phyloP scores from a whole-genome alignment of 2,888 invertebrate species.

The Agrochola litura region DNA sequence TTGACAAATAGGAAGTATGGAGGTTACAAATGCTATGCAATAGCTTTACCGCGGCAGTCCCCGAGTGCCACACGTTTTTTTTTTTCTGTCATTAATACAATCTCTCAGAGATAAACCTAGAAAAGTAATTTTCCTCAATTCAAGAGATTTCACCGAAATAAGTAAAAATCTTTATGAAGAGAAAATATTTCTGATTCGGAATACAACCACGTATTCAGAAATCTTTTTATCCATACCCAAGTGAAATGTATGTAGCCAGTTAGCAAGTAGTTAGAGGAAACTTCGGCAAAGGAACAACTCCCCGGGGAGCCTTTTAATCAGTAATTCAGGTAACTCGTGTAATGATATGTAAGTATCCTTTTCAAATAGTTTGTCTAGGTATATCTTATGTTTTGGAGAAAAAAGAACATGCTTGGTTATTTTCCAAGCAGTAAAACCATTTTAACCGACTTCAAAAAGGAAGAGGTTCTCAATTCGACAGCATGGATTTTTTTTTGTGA shows the following conservation, averaged over 20 bases:
- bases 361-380: constrained; percentile 21
- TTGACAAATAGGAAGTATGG: too few relatives aligned
- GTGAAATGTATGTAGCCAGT: constrained; percentile 38
- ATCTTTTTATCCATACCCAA: constrained; percentile 37
- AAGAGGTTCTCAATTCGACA: too few relatives aligned
- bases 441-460: too few relatives aligned
- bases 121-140: background rate
- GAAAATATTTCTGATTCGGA: too few relatives aligned
- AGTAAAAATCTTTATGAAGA: background rate
- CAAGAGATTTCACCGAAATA: background rate
- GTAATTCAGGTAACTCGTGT: constrained; percentile 55
- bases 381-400: background rate
- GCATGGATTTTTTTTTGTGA: too few relatives aligned
- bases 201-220: constrained; percentile 6
- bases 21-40: too few relatives aligned
- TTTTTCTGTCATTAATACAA: background rate
- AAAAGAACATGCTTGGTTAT: background rate
- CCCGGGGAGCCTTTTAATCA: constrained; percentile 54
- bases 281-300: constrained; percentile 54
- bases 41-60: too few relatives aligned
- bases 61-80: background rate
- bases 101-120: background rate
- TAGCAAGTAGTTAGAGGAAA: constrained; percentile 58
- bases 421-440: background rate
- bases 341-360: constrained; percentile 52